phyloP scores from a whole-genome alignment of 2,888 invertebrate genomes.

The Zeuzera pyrina region DNA sequence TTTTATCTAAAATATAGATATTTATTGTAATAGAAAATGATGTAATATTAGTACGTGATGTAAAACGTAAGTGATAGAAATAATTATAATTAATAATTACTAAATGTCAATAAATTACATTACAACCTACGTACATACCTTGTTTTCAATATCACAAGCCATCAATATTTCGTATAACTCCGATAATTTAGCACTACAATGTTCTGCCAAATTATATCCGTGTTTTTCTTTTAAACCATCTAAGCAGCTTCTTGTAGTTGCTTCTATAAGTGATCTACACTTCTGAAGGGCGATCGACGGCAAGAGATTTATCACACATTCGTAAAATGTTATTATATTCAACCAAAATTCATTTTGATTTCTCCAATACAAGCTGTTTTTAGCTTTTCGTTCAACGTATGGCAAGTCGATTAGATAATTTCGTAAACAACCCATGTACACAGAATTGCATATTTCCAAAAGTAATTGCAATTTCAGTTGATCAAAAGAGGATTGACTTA shows the following conservation, averaged over 20 bases:
- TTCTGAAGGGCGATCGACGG: slow-evolving; percentile 40
- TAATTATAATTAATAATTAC: too few relatives aligned
- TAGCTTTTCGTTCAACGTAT: slow-evolving; percentile 20
- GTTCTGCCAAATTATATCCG: slow-evolving; percentile 28
- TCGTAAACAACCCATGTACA: slow-evolving; percentile 34
- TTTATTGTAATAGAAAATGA: neutral
- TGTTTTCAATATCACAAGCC: slow-evolving; percentile 22
- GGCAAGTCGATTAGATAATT: slow-evolving; percentile 47
- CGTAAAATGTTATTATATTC: slow-evolving; percentile 38
- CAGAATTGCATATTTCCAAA: slow-evolving; percentile 42
- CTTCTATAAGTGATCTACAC: slow-evolving; percentile 43
- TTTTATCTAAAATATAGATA: neutral
- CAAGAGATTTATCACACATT: slow-evolving; percentile 40
- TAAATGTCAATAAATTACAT: too few relatives aligned
- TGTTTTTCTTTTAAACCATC: slow-evolving; percentile 32
- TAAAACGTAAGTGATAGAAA: neutral
- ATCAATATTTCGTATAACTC: slow-evolving; percentile 29
- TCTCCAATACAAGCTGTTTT: slow-evolving; percentile 41
- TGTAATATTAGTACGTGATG: neutral
- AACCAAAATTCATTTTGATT: slow-evolving; percentile 45
- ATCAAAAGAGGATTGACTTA: slow-evolving; percentile 40
- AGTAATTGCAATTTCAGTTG: slow-evolving; percentile 40
- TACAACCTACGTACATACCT: too few relatives aligned
- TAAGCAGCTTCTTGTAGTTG: slow-evolving; percentile 32
- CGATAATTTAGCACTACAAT: slow-evolving; percentile 23